Base-by-base conservation (phyloP, 1,140 invertebrate genomes). In the Drosophila sp. region DNA sequence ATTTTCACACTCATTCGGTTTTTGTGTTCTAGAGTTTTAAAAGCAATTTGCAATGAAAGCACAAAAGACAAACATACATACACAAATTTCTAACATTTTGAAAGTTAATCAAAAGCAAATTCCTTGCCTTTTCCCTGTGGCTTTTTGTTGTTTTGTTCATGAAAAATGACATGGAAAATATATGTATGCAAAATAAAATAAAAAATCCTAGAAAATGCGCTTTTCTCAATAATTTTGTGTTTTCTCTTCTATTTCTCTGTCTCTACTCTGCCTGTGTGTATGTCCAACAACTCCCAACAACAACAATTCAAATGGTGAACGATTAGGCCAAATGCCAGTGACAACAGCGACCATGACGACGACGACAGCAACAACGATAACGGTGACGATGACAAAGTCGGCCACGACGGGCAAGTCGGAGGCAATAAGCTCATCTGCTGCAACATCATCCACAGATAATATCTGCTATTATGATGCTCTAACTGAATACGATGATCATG, bases 201-300 rank as follows among this genome's bases (percentile, higher is more conserved):
- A 30, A 44, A 11, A 30, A 5, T 50, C 44, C 25, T 38, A 33
- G 35, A 33, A 83, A 79, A 85, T 84, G 82, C 90, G 86, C 85
- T 84, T 91, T 90, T 91, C 85, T 91, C 86, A 91, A 91, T 80
- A 90, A 76, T 80, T 90, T 86, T 58, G 44, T 58, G 32, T 91
- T 76, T 91, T 91, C 84, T 91, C 78, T 90, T 91, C 73, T 76
- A 55, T 67, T 76, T 67, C 70, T 75, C 81, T 83, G 70, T 81
- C 80, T 80, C 77, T 84, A 72, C 78, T 89, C 84, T 89, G 76
- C 89, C 66, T 80, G 58, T 62, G 70, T 66, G 66, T 66, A 33
- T 58, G 72, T 67, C 66, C 50, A 56, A 35, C 64, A 65, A 57
- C 75, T 55, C 30, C 35, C 62, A 41, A 60, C 57, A 62, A 61